phyloP scores from a whole-genome alignment of 2,888 invertebrate species.

The Meloe dianella region DNA sequence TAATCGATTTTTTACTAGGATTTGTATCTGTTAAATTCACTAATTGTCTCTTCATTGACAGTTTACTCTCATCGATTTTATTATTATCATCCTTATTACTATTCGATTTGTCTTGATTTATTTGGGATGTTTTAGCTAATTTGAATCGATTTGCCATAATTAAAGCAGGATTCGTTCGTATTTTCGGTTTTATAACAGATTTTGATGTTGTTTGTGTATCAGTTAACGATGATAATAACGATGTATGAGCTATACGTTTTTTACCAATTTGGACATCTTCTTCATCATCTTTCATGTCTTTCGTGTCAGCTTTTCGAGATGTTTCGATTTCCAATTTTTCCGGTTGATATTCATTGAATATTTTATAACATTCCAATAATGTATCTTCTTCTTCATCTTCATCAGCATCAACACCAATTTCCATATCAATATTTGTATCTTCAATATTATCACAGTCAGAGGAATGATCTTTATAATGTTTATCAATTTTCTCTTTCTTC shows the following conservation, averaged over 20 bases:
- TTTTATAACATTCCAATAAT: conserved; percentile 77
- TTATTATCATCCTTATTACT: conserved; percentile 48
- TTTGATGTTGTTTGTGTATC: conserved; percentile 55
- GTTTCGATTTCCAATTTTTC: conserved; percentile 19
- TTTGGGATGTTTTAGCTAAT: conserved; percentile 51
- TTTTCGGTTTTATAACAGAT: conserved; percentile 60
- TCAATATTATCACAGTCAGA: conserved; percentile 32
- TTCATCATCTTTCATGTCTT: conserved; percentile 36
- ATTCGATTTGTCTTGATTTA: too few relatives aligned
- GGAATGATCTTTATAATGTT: conserved; percentile 24
- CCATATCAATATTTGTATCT: conserved; percentile 25
- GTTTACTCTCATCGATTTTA: conserved; percentile 43
- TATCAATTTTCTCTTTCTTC: conserved; percentile 24
- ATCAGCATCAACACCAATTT: conserved; percentile 62
- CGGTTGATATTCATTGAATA: conserved; percentile 81
- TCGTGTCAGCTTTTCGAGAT: conserved; percentile 20
- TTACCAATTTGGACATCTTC: conserved; percentile 56
- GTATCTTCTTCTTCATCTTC: conserved; percentile 69
- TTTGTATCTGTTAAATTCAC: conserved; percentile 42
- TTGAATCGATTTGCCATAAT: conserved; percentile 62
- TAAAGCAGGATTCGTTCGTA: conserved; percentile 63
- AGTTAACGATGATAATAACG: neutral
- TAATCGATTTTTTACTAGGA: conserved; percentile 36
- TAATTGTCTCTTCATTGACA: conserved; percentile 40
- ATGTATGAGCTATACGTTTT: conserved; percentile 76